Evolutionary conservation across 1,140 invertebrate genomes (phyloP).

Genomic region (Hypothenemus hampei): DNA sequence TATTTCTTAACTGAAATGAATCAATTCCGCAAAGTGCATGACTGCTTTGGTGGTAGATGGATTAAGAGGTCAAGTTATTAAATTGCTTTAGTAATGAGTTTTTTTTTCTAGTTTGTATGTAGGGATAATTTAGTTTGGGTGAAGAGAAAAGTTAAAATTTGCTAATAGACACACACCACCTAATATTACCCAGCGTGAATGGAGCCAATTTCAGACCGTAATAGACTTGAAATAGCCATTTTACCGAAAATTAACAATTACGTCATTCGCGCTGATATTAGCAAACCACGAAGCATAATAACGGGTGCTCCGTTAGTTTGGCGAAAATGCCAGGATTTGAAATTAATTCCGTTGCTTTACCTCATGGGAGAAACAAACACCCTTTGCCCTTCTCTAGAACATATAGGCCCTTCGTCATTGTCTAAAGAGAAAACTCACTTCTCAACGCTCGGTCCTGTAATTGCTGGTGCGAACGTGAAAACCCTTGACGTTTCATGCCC

Average conservation of each 20-base stretch:
- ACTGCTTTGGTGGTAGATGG: too few species aligned
- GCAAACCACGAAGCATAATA: conserved; percentile 16
- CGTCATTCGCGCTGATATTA: conserved; percentile 9
- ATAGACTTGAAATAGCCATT: conserved; percentile 16
- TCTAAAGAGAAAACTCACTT: conserved; percentile 21
- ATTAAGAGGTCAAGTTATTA: too few species aligned
- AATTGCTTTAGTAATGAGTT: too few species aligned
- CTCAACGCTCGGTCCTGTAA: conserved; percentile 19
- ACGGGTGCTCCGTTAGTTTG: conserved; percentile 7
- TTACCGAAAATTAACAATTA: conserved; percentile 17
- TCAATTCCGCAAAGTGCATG: too few species aligned
- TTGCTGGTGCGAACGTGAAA: conserved; percentile 31
- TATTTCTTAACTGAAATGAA: too few species aligned
- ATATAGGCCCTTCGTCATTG: conserved; percentile 23
- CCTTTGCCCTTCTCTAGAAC: conserved; percentile 14
- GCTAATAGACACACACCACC: conserved; percentile 3
- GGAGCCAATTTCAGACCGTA: conserved; percentile 8
- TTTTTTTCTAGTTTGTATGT: too few species aligned
- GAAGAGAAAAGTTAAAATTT: conserved; percentile 1
- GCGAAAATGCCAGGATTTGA: conserved; percentile 16
- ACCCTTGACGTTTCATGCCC: conserved; percentile 28
- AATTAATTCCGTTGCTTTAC: conserved; percentile 21
- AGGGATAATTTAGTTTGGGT: too few species aligned
- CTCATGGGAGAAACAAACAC: conserved; percentile 18
- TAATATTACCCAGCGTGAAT: conserved; percentile 9